phyloP scores from a whole-genome alignment of 2,888 invertebrate genomes.

The Latheticus oryzae region DNA sequence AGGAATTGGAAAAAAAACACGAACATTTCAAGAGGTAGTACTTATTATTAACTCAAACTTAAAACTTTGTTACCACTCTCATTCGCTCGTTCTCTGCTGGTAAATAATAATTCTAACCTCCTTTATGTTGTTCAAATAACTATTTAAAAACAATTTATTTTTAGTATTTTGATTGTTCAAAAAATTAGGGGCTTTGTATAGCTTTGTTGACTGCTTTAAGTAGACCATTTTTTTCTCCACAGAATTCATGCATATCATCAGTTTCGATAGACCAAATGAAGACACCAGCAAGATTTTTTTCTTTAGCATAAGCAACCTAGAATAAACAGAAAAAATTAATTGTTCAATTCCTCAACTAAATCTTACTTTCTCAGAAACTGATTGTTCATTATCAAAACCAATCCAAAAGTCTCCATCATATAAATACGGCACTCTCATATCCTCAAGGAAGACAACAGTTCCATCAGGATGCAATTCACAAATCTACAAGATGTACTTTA shows the following conservation, averaged over 20 bases:
- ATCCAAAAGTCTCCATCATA: conserved; percentile 47
- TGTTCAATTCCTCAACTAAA: not conserved
- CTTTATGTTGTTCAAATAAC: too few species aligned
- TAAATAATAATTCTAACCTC: too few species aligned
- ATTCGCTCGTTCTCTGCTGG: too few species aligned
- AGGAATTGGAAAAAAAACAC: too few species aligned
- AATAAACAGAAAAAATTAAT: conserved; percentile 10
- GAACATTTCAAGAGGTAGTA: too few species aligned
- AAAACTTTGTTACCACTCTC: too few species aligned
- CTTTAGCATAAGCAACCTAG: conserved; percentile 61
- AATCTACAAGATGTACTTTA: too few species aligned
- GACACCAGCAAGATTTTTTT: conserved; percentile 67
- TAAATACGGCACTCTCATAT: conserved; percentile 49
- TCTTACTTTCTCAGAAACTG: conserved; percentile 38
- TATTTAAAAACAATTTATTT: too few species aligned
- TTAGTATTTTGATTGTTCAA: too few species aligned
- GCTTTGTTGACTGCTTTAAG: conserved; percentile 65
- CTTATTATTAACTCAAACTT: too few species aligned
- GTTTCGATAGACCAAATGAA: conserved; percentile 83
- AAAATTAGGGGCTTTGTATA: conserved; percentile 12
- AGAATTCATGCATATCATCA: conserved; percentile 75
- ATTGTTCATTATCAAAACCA: conserved; percentile 48
- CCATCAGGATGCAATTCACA: conserved; percentile 46
- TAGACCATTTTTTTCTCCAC: conserved; percentile 70
- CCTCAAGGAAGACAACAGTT: conserved; percentile 46